These are phyloP conservation scores for Okamejei kenojei DNA, from an alignment of 2,797 vertebrate species.

Conservation along the genomic window DNA sequence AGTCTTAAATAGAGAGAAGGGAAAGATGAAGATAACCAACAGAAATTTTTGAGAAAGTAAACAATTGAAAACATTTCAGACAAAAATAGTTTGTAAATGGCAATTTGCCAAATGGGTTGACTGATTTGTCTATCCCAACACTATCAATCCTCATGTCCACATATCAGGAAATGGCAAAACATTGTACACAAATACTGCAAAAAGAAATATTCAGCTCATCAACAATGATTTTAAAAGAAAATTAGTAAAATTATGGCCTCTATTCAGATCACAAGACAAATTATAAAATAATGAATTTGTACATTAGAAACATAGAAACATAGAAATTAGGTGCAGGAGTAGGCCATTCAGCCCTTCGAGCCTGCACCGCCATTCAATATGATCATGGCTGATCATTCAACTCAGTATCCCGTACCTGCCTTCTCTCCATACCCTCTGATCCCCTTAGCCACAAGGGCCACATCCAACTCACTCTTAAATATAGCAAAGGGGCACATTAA, in stretches of 20 bases:
- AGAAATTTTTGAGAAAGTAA: not conserved
- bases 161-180: not conserved
- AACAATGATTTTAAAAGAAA: not conserved
- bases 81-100: not conserved
- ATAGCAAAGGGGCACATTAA: no score
- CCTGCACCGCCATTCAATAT: no score
- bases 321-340: no score
- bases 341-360: no score
- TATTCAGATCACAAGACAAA: not conserved
- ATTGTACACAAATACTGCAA: not conserved
- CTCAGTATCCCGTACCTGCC: no score
- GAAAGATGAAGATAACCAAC: conserved; percentile 40
- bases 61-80: not conserved
- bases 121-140: not conserved
- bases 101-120: not conserved
- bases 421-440: no score
- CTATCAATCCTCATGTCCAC: no score
- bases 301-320: no score
- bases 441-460: no score
- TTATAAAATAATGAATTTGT: not conserved
- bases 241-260: not conserved
- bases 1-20: conserved; percentile 60
- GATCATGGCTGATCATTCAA: no score
- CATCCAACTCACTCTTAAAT: no score
- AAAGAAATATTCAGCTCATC: not conserved